Evolutionary conservation across 2,113 vertebrate species (phyloP).

Genomic region (Otocyon megalotis): DNA sequence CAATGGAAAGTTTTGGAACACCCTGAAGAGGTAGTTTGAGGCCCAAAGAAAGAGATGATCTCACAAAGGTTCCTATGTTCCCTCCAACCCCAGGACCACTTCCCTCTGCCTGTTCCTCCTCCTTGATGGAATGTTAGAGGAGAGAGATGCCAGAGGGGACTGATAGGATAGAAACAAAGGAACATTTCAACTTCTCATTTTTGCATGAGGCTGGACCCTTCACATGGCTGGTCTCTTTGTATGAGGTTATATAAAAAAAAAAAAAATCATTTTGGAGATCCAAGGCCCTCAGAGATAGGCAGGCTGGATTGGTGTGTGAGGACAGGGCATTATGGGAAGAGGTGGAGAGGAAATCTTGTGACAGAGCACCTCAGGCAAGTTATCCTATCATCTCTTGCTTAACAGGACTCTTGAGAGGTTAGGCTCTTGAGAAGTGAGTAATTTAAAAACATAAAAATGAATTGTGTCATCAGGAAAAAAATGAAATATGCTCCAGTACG

Average conservation of each 20-base stretch:
- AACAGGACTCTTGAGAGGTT: not conserved
- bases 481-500: not conserved
- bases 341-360: not conserved
- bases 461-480: conserved; percentile 22
- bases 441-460: not conserved
- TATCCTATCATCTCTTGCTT: not conserved
- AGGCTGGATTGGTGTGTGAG: not conserved
- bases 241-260: not conserved
- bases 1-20: not conserved
- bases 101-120: not conserved
- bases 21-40: not conserved
- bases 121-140: not conserved
- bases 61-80: not conserved
- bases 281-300: not conserved
- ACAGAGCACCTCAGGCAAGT: not conserved
- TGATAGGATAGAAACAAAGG: not conserved
- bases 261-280: not conserved
- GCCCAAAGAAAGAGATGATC: not conserved
- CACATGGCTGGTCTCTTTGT: not conserved
- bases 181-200: not conserved
- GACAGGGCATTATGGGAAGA: not conserved
- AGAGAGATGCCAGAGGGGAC: not conserved
- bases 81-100: not conserved
- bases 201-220: not conserved
- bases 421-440: not conserved